Base-by-base conservation (phyloP, 2,113 vertebrate species). In the Pelobates fuscus region DNA sequence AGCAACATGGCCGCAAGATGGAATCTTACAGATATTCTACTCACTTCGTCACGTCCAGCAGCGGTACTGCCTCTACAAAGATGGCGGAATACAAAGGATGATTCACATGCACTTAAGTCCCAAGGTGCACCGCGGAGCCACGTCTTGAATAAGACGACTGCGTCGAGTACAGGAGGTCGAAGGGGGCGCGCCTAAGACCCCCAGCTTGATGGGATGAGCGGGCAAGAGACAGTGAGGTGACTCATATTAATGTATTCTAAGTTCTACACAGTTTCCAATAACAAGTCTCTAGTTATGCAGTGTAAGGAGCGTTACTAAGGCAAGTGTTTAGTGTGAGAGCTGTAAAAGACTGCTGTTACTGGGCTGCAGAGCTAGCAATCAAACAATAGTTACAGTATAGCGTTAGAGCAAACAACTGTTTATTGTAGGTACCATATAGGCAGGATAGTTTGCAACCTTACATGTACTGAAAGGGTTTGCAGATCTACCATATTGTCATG, bases 71-170 rank as follows among this genome's bases (percentile, higher is more conserved):
- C 69, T 25, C 69, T 8, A 71, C 69, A 55, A 71, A 71, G n/a
- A 71, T 46, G 69, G 69, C 57, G 69, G 55, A 20, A 2, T 8
- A 17, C n/a, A 41, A 27, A 29, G 69, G 69, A 71, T 37, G 25
- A 17, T 20, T 8, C 0, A 44, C 23, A 15, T 29, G 32, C 23
- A 29, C 4, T 7, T 3, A 12, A 5, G 6, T 57, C 69, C 69
- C 69, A 71, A 14, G 2, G 58, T 71, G 69, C 69, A 11, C 24
- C 8, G 57, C 69, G 23, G 25, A 71, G 69, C 69, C 69, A 71
- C 69, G 69, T 71, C 69, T 70, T 27, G 24, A 1, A 27, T 57
- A 14, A 21, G n/a, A 27, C 2, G 20, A 7, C 15, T 3, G 44
- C 14, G 67, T 37, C 18, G 30, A 37, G 11, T 17, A 4, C 44